Evolutionary conservation across 2,797 vertebrate species (phyloP).

Genomic region (Morus bassanus): DNA sequence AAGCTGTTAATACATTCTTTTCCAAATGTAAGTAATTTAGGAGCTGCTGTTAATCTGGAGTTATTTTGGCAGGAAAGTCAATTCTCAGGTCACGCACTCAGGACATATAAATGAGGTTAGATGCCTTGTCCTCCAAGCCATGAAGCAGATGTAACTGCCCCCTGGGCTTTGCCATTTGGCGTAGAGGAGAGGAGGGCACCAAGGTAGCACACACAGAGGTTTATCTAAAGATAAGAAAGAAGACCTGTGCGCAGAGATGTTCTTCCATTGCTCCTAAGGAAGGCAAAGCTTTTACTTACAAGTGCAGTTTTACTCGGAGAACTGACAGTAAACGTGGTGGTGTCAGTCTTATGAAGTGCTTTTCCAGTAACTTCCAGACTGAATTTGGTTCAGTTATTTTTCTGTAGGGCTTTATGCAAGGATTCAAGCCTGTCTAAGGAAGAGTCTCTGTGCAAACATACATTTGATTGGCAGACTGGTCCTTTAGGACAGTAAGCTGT

Average conservation of each 20-base stretch:
- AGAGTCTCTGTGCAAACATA: not conserved
- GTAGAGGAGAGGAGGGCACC: not conserved
- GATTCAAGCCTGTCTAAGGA: not conserved
- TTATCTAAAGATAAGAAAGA: not conserved
- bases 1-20: not conserved
- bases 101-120: not conserved
- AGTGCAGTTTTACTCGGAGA: not conserved
- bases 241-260: not conserved
- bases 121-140: not conserved
- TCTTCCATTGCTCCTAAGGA: not conserved
- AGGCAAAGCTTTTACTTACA: not conserved
- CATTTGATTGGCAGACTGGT: not conserved
- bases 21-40: not conserved
- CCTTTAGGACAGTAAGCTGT: not conserved
- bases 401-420: not conserved
- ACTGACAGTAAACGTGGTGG: fast-evolving
- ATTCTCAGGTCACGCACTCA: not conserved
- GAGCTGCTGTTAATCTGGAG: not conserved
- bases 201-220: not conserved
- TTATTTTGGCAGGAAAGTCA: not conserved
- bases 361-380: not conserved
- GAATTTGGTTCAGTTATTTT: not conserved
- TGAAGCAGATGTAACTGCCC: not conserved
- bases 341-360: not conserved
- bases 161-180: not conserved